These are phyloP conservation scores for Beaufortia kweichowensis DNA, from an alignment of 2,113 vertebrate species.

Conservation along the genomic window DNA sequence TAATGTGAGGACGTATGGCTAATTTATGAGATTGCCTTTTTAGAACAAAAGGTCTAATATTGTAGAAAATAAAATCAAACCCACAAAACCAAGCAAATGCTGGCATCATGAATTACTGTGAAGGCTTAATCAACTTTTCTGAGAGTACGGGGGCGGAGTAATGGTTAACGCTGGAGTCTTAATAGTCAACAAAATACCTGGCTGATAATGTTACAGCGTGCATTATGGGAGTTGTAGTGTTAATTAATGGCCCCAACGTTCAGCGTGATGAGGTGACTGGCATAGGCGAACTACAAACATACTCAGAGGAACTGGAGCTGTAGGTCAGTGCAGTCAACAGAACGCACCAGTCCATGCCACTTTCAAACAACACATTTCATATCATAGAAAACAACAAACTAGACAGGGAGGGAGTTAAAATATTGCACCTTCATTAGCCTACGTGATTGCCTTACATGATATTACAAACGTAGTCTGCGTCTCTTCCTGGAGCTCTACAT, in stretches of 20 bases:
- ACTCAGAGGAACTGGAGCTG: slow-evolving; percentile 49
- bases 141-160: slow-evolving; percentile 52
- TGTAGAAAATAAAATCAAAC: slow-evolving; percentile 67
- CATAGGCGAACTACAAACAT: slow-evolving; percentile 54
- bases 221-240: slow-evolving; percentile 79
- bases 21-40: slow-evolving; percentile 81
- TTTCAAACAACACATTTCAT: slow-evolving; percentile 27
- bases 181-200: slow-evolving; percentile 59
- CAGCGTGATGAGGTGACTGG: slow-evolving; percentile 51
- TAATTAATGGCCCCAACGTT: slow-evolving; percentile 59
- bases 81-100: slow-evolving; percentile 78
- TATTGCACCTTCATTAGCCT: slow-evolving; percentile 56
- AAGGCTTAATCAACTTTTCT: slow-evolving; percentile 64
- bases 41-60: slow-evolving; percentile 90
- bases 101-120: slow-evolving; percentile 74
- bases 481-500: slow-evolving; percentile 31
- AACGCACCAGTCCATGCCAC: slow-evolving; percentile 46
- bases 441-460: slow-evolving; percentile 47
- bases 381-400: slow-evolving; percentile 46
- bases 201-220: slow-evolving; percentile 61
- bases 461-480: slow-evolving; percentile 33
- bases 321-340: slow-evolving; percentile 49
- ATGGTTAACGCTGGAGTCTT: slow-evolving; percentile 46
- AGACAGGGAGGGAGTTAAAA: slow-evolving; percentile 16
- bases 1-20: slow-evolving; percentile 75